These are phyloP conservation scores for Shinisaurus crocodilurus DNA, from an alignment of 2,113 vertebrate species.

Conservation along the genomic window DNA sequence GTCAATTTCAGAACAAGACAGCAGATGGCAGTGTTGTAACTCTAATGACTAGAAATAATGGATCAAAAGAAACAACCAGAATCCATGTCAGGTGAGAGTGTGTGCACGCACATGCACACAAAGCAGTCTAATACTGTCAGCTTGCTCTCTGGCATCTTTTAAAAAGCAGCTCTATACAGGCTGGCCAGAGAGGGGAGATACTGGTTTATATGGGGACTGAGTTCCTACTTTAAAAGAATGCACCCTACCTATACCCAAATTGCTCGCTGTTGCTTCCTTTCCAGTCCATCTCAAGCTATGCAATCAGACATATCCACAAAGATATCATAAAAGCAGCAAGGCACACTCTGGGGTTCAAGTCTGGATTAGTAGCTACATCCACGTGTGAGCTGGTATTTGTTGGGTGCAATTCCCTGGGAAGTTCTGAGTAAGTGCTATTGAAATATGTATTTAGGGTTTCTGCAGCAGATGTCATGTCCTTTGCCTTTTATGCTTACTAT, in stretches of 20 bases:
- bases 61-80: background rate
- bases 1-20: background rate
- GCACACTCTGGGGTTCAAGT: background rate
- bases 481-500: background rate
- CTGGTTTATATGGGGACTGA: background rate
- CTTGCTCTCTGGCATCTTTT: background rate
- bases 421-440: background rate
- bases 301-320: background rate
- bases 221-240: background rate
- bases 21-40: constrained; percentile 16
- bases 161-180: background rate
- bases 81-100: background rate
- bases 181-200: background rate
- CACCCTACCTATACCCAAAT: background rate
- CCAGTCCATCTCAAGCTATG: background rate
- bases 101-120: background rate
- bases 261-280: background rate
- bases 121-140: background rate
- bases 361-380: background rate
- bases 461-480: background rate
- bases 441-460: background rate
- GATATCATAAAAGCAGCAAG: too few relatives aligned
- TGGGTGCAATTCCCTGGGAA: background rate
- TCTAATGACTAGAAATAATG: background rate
- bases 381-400: background rate